phyloP scores from a whole-genome alignment of 2,888 invertebrate genomes.

The Octodonta nipae region DNA sequence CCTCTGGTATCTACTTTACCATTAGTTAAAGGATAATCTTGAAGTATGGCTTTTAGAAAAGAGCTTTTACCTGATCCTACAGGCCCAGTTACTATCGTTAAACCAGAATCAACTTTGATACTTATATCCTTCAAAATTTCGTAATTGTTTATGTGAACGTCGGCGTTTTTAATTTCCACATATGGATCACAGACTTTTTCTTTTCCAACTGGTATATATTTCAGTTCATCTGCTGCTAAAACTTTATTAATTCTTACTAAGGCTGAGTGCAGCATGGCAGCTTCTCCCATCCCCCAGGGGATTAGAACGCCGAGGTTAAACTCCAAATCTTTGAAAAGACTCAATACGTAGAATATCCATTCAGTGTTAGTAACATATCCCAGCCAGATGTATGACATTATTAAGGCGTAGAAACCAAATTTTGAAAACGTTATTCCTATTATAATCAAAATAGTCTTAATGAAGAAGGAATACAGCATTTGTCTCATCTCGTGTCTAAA shows the following conservation, averaged over 20 bases:
- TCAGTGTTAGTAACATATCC: slow-evolving; percentile 66
- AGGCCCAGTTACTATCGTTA: slow-evolving; percentile 46
- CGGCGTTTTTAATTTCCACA: slow-evolving; percentile 15
- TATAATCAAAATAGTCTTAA: slow-evolving; percentile 23
- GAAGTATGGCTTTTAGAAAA: slow-evolving; percentile 33
- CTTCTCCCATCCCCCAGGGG: slow-evolving; percentile 69
- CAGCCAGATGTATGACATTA: slow-evolving; percentile 49
- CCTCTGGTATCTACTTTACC: slow-evolving; percentile 38
- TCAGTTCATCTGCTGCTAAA: slow-evolving; percentile 24
- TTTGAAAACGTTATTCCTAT: slow-evolving; percentile 25
- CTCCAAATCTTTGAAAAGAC: slow-evolving; percentile 75
- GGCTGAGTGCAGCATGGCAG: slow-evolving; percentile 65
- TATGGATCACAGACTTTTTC: no score
- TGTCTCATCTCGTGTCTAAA: slow-evolving; percentile 54
- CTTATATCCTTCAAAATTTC: slow-evolving; percentile 33
- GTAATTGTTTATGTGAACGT: slow-evolving; percentile 21
- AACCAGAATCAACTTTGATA: slow-evolving; percentile 15
- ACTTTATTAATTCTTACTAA: slow-evolving; percentile 54
- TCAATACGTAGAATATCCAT: slow-evolving; percentile 75
- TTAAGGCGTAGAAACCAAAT: slow-evolving; percentile 28
- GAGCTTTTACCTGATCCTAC: slow-evolving; percentile 52
- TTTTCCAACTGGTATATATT: no score
- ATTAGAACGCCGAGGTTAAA: slow-evolving; percentile 80
- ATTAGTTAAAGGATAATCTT: slow-evolving; percentile 31
- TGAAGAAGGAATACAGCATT: slow-evolving; percentile 24